Percentiles rank a stretch among this genome's conserved stretches.
phyloP scores from a whole-genome alignment of 2,888 invertebrate species.

The Stratiomys singularior region DNA sequence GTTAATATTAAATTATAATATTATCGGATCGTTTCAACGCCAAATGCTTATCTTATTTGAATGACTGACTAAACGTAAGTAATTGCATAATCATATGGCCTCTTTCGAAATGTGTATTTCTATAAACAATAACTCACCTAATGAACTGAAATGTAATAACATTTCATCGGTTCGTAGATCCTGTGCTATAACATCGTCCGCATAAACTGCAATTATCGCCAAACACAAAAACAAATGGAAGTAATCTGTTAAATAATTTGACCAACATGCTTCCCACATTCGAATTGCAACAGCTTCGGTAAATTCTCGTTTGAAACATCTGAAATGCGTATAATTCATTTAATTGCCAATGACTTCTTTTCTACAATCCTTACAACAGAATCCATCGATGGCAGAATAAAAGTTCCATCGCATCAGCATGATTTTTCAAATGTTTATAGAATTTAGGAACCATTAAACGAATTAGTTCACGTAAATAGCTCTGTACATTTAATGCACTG shows the following conservation, averaged over 20 bases:
- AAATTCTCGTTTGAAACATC: conserved; percentile 93
- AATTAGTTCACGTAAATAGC: conserved; percentile 86
- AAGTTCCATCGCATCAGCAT: conserved; percentile 88
- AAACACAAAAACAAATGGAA: conserved; percentile 95
- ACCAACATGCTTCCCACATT: conserved; percentile 99
- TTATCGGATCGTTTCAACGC: too few species aligned
- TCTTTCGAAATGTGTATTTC: too few species aligned
- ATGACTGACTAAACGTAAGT: too few species aligned
- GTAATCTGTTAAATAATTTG: conserved; percentile 94
- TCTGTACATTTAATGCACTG: conserved; percentile 66
- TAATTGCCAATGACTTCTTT: neutral
- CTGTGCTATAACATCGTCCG: conserved; percentile 92
- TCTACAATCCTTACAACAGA: conserved; percentile 71
- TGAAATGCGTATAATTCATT: conserved; percentile 59
- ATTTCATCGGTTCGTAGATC: conserved; percentile 93
- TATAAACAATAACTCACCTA: conserved; percentile 68
- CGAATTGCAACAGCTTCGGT: conserved; percentile 86
- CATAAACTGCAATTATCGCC: conserved; percentile 92
- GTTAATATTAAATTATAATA: too few species aligned
- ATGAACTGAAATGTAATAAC: conserved; percentile 92
- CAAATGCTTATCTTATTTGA: too few species aligned
- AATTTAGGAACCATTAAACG: conserved; percentile 92
- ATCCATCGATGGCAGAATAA: conserved; percentile 97
- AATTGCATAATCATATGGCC: too few species aligned
- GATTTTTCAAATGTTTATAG: conserved; percentile 83